phyloP scores from a whole-genome alignment of 2,797 vertebrate genomes.

The Mycteria americana region DNA sequence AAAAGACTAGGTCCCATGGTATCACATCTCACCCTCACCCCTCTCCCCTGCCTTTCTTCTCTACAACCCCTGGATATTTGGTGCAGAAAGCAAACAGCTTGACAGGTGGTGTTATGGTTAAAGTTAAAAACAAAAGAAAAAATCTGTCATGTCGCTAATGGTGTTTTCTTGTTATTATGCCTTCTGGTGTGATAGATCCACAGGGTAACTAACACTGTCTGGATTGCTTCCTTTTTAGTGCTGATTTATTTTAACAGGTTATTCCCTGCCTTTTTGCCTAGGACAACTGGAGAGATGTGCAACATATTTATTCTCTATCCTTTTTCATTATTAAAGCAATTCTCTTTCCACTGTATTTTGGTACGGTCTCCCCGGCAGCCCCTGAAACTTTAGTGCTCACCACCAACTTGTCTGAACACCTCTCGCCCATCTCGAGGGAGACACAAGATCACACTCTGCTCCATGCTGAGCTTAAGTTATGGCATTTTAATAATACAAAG shows the following conservation, averaged over 20 bases:
- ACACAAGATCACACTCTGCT: not conserved
- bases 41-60: not conserved
- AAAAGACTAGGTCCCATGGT: not conserved
- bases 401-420: not conserved
- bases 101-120: slow-evolving; percentile 15
- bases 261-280: not conserved
- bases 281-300: not conserved
- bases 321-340: not conserved
- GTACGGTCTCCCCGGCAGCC: not conserved
- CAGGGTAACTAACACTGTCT: slow-evolving; percentile 45
- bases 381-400: not conserved
- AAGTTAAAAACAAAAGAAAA: slow-evolving; percentile 46
- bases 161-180: slow-evolving; percentile 45
- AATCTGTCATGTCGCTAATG: slow-evolving; percentile 36
- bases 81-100: slow-evolving; percentile 46
- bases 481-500: not conserved
- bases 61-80: not conserved
- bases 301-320: not conserved
- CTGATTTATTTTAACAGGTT: slow-evolving; percentile 48
- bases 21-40: not conserved
- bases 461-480: not conserved
- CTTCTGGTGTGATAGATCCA: slow-evolving; percentile 40
- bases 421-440: not conserved
- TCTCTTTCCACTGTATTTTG: not conserved
- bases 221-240: slow-evolving; percentile 22